Conservation (phyloP, 2,888 invertebrate species). For the Melangyna quadrimaculata region DNA sequence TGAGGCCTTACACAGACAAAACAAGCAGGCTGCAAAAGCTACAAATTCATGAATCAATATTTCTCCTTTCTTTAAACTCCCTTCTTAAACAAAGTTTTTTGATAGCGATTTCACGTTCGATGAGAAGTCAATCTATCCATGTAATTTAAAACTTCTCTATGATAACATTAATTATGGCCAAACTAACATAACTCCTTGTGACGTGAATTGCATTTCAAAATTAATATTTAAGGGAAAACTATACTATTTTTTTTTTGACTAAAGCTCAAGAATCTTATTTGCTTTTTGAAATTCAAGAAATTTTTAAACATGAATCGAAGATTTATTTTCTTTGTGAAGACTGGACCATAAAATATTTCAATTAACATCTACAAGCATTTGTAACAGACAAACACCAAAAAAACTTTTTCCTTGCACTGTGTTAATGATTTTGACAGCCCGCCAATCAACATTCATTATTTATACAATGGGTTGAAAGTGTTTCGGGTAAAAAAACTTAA, state of each 20-base stretch:
- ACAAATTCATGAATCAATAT: slow-evolving; percentile 47
- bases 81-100: slow-evolving; percentile 43
- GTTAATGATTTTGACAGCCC: neutral
- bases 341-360: neutral
- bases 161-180: neutral
- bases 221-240: neutral
- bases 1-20: slow-evolving; percentile 24
- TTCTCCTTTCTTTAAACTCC: slow-evolving; percentile 32
- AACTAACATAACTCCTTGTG: slow-evolving; percentile 1
- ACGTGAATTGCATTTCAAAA: neutral
- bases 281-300: neutral
- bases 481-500: neutral
- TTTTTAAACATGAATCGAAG: neutral
- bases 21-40: slow-evolving; percentile 43
- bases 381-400: neutral
- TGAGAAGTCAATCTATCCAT: slow-evolving; percentile 32
- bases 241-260: neutral
- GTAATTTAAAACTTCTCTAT: neutral
- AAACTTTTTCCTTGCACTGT: neutral
- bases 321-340: neutral
- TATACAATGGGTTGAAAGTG: neutral
- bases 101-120: slow-evolving; percentile 48
- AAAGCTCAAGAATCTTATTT: neutral
- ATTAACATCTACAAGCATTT: too few relatives aligned
- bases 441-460: neutral